phyloP scores from a whole-genome alignment of 2,888 invertebrate species.

The Iselma pallidipennis region DNA sequence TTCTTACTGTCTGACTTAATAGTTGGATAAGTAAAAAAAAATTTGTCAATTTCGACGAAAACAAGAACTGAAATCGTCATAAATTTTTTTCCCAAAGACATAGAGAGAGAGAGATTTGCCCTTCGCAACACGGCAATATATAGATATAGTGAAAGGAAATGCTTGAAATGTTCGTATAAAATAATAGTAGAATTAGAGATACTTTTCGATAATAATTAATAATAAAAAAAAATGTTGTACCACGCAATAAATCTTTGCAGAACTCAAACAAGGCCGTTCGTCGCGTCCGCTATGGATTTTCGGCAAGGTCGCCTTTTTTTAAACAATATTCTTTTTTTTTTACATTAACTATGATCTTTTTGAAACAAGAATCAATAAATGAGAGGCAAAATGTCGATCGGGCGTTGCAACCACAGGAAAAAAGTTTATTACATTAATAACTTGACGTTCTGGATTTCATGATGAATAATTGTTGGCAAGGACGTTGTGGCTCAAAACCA shows the following conservation, averaged over 20 bases:
- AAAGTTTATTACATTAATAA: not conserved
- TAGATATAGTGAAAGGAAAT: not conserved
- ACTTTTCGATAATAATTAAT: too few relatives aligned
- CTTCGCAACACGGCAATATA: not conserved
- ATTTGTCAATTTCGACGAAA: not conserved
- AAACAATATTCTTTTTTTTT: not conserved
- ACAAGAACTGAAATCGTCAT: not conserved
- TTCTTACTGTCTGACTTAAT: not conserved
- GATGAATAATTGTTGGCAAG: not conserved
- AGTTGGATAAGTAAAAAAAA: too few relatives aligned
- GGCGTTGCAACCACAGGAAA: not conserved
- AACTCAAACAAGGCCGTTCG: not conserved
- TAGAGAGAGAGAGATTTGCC: not conserved
- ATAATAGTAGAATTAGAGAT: too few relatives aligned
- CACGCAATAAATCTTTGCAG: too few relatives aligned
- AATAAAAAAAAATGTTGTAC: too few relatives aligned
- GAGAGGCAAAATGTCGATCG: not conserved
- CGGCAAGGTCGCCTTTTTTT: not conserved
- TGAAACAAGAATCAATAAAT: not conserved
- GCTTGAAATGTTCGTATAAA: too few relatives aligned
- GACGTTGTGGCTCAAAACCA: not conserved
- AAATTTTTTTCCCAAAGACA: not conserved
- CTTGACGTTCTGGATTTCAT: not conserved
- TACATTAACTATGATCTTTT: not conserved
- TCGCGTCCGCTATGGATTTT: not conserved